A percentile compares a stretch with the other conserved stretches of the same genome.
Conservation (phyloP, 35 echinoderm and acorn worm genomes). For the Heliocidaris erythrogramma region DNA sequence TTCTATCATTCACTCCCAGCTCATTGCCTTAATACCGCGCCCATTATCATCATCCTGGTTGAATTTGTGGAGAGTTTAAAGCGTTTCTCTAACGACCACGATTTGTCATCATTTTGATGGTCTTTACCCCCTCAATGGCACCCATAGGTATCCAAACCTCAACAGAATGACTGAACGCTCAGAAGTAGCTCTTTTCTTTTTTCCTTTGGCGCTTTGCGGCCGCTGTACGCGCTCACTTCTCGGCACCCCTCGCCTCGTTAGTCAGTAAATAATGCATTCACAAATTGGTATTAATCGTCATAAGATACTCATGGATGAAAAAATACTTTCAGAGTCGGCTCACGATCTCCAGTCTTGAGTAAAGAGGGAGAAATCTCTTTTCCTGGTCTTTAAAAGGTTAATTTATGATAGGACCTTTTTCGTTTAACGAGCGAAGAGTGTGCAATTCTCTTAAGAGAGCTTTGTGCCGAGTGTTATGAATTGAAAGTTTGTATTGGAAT, state of each 20-base stretch:
- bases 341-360: constrained; percentile 22
- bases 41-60: not conserved
- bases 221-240: not conserved
- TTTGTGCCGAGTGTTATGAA: constrained; percentile 4
- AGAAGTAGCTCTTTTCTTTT: not conserved
- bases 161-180: not conserved
- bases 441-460: not conserved
- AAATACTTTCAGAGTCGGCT: constrained; percentile 1
- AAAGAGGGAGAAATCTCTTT: not conserved
- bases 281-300: constrained; percentile 47
- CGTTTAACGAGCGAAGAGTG: not conserved
- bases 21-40: not conserved
- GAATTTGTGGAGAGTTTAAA: constrained; percentile 1
- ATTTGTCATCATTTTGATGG: constrained; percentile 43
- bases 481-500: constrained; percentile 39
- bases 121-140: not conserved
- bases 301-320: not conserved
- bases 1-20: not conserved
- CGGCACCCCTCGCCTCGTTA: constrained; percentile 31
- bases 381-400: constrained; percentile 40
- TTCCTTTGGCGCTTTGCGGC: constrained; percentile 38
- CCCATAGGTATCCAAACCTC: not conserved
- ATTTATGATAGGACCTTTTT: constrained; percentile 19
- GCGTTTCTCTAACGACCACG: not conserved
- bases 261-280: constrained; percentile 44